phyloP scores from a whole-genome alignment of 2,797 vertebrate species.

The Distichodus sexfasciatus region DNA sequence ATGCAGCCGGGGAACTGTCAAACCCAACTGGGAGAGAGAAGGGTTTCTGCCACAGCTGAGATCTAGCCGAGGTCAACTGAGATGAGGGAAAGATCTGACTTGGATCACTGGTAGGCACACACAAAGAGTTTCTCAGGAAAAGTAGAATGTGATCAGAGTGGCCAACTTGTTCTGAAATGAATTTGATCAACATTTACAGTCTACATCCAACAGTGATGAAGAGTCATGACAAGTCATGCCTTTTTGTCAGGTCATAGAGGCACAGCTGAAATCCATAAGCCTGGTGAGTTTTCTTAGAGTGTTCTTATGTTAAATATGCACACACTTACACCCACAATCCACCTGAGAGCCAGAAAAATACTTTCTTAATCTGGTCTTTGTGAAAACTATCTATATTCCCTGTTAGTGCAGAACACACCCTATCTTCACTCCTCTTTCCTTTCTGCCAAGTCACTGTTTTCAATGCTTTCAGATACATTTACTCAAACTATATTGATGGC shows the following conservation, averaged over 20 bases:
- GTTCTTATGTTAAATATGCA: conserved; percentile 12
- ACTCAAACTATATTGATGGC: too few species aligned
- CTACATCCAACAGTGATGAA: not conserved
- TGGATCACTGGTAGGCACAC: not conserved
- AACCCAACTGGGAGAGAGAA: conserved; percentile 29
- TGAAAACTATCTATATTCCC: too few species aligned
- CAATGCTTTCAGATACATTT: too few species aligned
- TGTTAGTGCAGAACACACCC: too few species aligned
- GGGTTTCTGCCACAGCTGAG: conserved; percentile 30
- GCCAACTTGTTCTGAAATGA: not conserved
- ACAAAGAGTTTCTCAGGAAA: conserved; percentile 19
- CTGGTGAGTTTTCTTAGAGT: conserved; percentile 25
- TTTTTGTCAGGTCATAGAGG: not conserved
- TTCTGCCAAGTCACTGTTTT: too few species aligned
- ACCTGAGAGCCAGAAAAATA: conserved; percentile 25
- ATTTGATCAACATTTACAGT: not conserved
- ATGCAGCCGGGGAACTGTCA: conserved; percentile 56
- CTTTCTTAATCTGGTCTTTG: conserved; percentile 20
- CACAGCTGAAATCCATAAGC: conserved; percentile 22
- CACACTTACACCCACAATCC: conserved; percentile 21
- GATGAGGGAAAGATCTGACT: conserved; percentile 25
- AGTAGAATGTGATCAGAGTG: not conserved
- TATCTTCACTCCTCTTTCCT: too few species aligned
- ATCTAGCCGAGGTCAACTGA: conserved; percentile 23
- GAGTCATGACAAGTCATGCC: not conserved